Percentiles rank a stretch among this genome's conserved stretches.
Conservation (phyloP, 2,113 vertebrate species). For the Peromyscus leucopus region DNA sequence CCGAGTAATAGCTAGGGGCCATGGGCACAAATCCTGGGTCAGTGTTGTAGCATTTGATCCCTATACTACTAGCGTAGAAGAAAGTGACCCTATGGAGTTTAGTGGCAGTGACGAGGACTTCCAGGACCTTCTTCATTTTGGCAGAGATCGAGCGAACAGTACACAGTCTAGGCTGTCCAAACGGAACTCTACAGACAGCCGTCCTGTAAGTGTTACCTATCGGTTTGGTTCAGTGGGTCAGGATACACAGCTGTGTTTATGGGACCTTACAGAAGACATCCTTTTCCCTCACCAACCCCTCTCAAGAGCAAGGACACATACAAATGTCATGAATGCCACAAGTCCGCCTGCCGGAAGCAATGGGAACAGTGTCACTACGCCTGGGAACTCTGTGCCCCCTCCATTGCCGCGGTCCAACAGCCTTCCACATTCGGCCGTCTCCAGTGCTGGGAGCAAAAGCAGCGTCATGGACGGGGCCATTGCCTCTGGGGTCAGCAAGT, state of each 20-base stretch:
- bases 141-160: slow-evolving; percentile 96
- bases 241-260: slow-evolving; percentile 98
- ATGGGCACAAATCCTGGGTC: slow-evolving; percentile 99
- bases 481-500: slow-evolving; percentile 96
- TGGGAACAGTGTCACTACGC: slow-evolving; percentile 90
- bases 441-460: slow-evolving; percentile 93
- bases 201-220: slow-evolving; percentile 97
- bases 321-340: slow-evolving; percentile 98
- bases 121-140: slow-evolving; percentile 94
- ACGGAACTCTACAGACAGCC: slow-evolving; percentile 98
- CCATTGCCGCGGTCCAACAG: slow-evolving; percentile 98
- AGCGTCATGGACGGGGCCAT: slow-evolving; percentile 94
- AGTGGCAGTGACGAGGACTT: slow-evolving; percentile 99
- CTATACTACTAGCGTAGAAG: slow-evolving; percentile 98
- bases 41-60: slow-evolving; percentile 98
- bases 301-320: slow-evolving; percentile 98
- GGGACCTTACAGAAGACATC: slow-evolving; percentile 99
- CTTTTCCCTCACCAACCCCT: slow-evolving; percentile 98
- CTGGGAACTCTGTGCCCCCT: slow-evolving; percentile 91
- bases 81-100: slow-evolving; percentile 96
- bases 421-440: slow-evolving; percentile 95
- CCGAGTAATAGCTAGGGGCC: slow-evolving; percentile 96
- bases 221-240: slow-evolving; percentile 99
- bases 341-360: slow-evolving; percentile 91
- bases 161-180: slow-evolving; percentile 97